Evolutionary conservation across 1,140 invertebrate species (phyloP), one percentile per base, ranked within the genome.

Genomic region (Conus betulinus): DNA sequence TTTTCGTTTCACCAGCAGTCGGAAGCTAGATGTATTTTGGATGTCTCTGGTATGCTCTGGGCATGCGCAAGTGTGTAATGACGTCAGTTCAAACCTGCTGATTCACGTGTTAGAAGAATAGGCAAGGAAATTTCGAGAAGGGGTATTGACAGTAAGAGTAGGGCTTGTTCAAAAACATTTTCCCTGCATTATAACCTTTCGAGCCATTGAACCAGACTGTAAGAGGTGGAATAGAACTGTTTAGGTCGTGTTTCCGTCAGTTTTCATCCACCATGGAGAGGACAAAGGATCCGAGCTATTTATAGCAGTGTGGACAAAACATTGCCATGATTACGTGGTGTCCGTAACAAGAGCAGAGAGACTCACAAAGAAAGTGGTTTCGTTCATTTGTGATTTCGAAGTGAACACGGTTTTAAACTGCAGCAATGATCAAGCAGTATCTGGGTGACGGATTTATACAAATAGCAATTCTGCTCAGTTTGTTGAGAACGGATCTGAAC

Each of bases 391-490:
- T 60, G n/a, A 25, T 17, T 39, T 78, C 5, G 25, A 15, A 23
- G 53, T 39, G 63, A 87, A 63, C 27, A 88, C 39, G 39, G 17
- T 79, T 51, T 20, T 51, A 76, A 51, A 55, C 63, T 20, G 90
- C 51, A 52, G 91, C 79, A 60, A 94, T 93, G 92, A 91, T 94
- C 27, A 95, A 95, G 89, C 88, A 94, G 78, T 94, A 93, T 89
- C 94, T 95, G 84, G 92, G 92, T 3, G 97, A 98, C 93, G 97
- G 98, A 95, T 95, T 98, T 83, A 95, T 98, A 25, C 97, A 97
- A n/a, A 95, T 98, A 10, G 97, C 97, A 10, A 94, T 98, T 87
- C 95, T 98, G 27, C 95, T 98, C 25, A 98, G 97, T 92, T n/a
- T 98, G 8, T 94, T 98, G 20, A 96, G 97, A 91, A 96, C 97